These are phyloP conservation scores for Cephus pygmeus DNA, from an alignment of 2,888 invertebrate genomes.

Conservation along the genomic window DNA sequence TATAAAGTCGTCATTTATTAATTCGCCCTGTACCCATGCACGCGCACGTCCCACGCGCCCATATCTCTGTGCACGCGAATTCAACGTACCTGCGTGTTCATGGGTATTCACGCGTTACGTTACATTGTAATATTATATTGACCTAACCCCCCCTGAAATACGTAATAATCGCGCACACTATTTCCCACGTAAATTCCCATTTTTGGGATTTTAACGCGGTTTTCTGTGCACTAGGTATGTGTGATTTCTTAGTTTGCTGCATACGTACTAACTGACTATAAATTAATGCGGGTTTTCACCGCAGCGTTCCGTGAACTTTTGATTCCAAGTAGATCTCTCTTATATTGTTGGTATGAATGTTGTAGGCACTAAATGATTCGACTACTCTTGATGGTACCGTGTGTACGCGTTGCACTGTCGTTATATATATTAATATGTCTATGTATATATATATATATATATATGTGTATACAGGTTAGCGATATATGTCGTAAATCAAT, in stretches of 20 bases:
- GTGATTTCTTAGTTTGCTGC: slow-evolving; percentile 21
- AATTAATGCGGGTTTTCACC: slow-evolving; percentile 13
- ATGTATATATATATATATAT: too few species aligned
- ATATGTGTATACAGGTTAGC: not conserved
- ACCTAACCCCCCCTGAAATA: not conserved
- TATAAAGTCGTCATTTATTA: slow-evolving; percentile 42
- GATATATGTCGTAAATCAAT: not conserved
- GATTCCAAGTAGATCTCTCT: slow-evolving; percentile 19
- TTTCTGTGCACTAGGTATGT: not conserved
- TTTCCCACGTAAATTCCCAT: slow-evolving; percentile 10
- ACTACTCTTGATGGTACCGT: not conserved
- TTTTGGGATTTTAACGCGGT: not conserved
- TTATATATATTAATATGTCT: not conserved
- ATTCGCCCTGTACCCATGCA: not conserved
- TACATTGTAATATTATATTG: slow-evolving; percentile 14
- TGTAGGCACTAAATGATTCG: slow-evolving; percentile 20
- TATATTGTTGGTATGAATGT: slow-evolving; percentile 7
- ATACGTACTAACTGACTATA: slow-evolving; percentile 14
- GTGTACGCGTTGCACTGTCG: not conserved
- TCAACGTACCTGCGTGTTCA: slow-evolving; percentile 19
- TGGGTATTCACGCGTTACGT: slow-evolving; percentile 14
- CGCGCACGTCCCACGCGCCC: slow-evolving; percentile 16
- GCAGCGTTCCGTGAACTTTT: slow-evolving; percentile 8
- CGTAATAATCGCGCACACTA: not conserved
- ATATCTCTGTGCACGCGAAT: slow-evolving; percentile 9